Base-by-base conservation (phyloP, 2,888 invertebrate genomes). In the Campoletis raptor region DNA sequence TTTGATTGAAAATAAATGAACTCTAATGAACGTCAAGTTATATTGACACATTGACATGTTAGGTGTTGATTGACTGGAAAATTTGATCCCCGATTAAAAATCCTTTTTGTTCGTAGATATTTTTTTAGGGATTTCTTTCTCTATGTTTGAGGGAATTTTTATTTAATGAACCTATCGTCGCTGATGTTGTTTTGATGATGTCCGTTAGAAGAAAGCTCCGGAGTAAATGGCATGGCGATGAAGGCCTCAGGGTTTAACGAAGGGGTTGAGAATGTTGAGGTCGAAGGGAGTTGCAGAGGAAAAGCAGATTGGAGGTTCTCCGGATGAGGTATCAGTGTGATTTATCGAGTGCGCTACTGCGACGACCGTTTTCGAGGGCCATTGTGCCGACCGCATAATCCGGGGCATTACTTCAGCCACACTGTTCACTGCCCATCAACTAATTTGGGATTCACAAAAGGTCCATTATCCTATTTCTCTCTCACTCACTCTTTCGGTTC, bases 371-470 rank as follows among this genome's bases (percentile, higher is more conserved):
- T 86, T 86, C 86, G 83, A 81, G 83, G 77, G 81, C 86, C 88
- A 81, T 83, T 85, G 85, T 77, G 77, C 66, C 83, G 61, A 74
- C 82, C 83, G 86, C 83, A 86, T 88, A 88, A 89, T 87, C 87
- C 86, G 57, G 30, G 69, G 89, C 85, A 87, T 89, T 89, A 89
- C 88, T 86, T 86, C 79, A 81, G 86, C 88, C 85, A 78, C 86
- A 69, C 83, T 88, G 84, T 89, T 88, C 89, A 45, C 80, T 81
- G 84, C 74, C 87, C 83, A 87, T 88, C 86, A 78, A 88, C 86
- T 85, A 86, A 89, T 89, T 88, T 83, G 72, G 85, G 78, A 88
- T 89, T 88, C 84, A 85, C 87, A 80, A 89, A 87, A 89, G 89
- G 81, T 87, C 85, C 83, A 88, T 85, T 85, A 82, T 88, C 88